Evolutionary conservation across 2,113 vertebrate genomes (phyloP).

Genomic region (Eretmochelys imbricata): DNA sequence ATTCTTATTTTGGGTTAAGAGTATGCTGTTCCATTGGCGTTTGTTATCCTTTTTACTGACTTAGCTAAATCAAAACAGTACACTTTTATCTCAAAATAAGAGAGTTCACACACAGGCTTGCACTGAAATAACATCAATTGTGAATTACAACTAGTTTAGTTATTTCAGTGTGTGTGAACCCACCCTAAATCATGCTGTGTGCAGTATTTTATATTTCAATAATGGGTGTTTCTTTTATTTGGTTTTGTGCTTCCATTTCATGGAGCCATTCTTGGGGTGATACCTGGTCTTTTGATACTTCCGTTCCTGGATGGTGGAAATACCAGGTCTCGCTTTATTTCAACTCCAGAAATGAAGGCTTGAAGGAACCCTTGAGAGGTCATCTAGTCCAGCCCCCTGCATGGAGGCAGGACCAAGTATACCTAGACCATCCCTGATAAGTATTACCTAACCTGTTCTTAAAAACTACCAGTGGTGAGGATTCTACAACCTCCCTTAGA

Average conservation of each 20-base stretch:
- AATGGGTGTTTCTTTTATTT: neutral
- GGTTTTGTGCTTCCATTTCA: neutral
- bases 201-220: neutral
- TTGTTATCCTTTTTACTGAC: neutral
- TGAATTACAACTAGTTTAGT: constrained; percentile 27
- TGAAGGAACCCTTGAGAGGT: no score
- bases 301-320: neutral
- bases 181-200: neutral
- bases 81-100: constrained; percentile 37
- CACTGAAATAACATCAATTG: neutral
- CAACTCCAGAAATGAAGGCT: neutral
- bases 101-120: neutral
- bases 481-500: no score
- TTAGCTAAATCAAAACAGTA: neutral
- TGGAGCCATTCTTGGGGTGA: neutral
- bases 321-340: neutral
- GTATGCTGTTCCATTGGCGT: neutral
- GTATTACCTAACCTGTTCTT: no score
- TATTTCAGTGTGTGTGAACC: constrained; percentile 36
- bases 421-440: no score
- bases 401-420: no score
- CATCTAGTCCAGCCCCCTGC: no score
- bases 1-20: neutral
- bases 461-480: no score
- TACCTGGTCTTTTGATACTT: neutral